Evolutionary conservation across 2,888 invertebrate genomes (phyloP).

Genomic region (Chydorus sphaericus): DNA sequence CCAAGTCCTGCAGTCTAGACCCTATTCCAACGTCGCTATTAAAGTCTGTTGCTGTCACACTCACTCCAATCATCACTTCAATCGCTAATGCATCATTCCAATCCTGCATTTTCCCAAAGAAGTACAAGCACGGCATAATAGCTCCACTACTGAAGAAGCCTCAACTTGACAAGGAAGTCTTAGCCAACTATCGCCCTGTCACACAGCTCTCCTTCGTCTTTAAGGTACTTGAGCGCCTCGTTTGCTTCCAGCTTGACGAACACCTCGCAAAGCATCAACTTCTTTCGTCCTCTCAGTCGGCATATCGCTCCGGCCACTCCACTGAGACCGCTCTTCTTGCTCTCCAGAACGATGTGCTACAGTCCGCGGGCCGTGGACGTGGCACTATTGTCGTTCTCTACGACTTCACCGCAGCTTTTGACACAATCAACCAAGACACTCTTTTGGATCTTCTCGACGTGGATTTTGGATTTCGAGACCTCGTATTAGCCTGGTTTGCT

Average conservation of each 20-base stretch:
- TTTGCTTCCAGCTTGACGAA: not conserved
- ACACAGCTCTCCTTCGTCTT: not conserved
- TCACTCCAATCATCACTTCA: not conserved
- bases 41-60: not conserved
- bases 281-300: not conserved
- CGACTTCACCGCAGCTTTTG: not conserved
- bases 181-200: not conserved
- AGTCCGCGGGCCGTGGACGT: not conserved
- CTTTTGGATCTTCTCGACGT: not conserved
- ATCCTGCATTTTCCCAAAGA: not conserved
- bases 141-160: not conserved
- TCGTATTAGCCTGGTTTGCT: not conserved
- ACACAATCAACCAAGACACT: not conserved
- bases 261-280: not conserved
- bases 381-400: not conserved
- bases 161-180: not conserved
- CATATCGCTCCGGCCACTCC: not conserved
- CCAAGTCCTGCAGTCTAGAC: not conserved
- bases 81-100: not conserved
- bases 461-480: not conserved
- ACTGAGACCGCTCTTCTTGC: not conserved
- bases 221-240: not conserved
- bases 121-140: not conserved
- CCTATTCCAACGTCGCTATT: constrained; percentile 1
- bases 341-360: not conserved